Base-by-base conservation (phyloP, 2,113 vertebrate genomes). In the Hymenochirus boettgeri region DNA sequence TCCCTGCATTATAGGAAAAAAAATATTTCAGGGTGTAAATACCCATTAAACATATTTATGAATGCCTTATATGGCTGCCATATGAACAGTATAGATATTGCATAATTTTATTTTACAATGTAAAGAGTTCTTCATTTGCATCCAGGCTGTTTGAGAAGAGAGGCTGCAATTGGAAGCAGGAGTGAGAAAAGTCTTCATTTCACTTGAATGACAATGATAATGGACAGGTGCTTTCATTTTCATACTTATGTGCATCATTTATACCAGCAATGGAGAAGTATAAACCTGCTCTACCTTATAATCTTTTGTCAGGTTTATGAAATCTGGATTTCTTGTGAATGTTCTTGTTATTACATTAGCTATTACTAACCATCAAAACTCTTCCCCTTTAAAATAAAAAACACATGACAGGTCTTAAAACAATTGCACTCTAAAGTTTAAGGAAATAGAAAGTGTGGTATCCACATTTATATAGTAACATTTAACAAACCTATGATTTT, bases 121-220 rank as follows among this genome's bases (percentile, higher is more conserved):
- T 58, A 51, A 66, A 66, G 55, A 54, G 3, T 66, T 37, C 55
- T 58, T 66, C 31, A 66, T 66, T 66, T 66, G 64, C 64, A 66
- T 66, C 46, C 46, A 25, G n/a, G 50, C 55, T 57, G 47, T 24
- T 27, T 53, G 57, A 23, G 25, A 24, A 53, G 33, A 45, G 29
- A 25, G 24, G 47, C 24, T 52, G 56, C 60, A 60, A 69, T 42
- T 69, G 65, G 56, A 56, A 53, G 48, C 55, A 60, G 65, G 56
- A 60, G 57, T 52, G 57, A 69, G 47, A 60, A 46, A 67, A 60
- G 11, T 11, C 29, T 53, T 51, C 47, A 29, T 69, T 69, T 48
- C 65, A 59, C 65, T 69, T 69, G 65, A 47, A 60, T 69, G 56
- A 69, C 57, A 60, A 59, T 66, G 46, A 66, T 69, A 60, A 69